Evolutionary conservation across 2,797 vertebrate species (phyloP), one percentile per base, ranked within the genome.

Genomic region (Urocyon cinereoargenteus): DNA sequence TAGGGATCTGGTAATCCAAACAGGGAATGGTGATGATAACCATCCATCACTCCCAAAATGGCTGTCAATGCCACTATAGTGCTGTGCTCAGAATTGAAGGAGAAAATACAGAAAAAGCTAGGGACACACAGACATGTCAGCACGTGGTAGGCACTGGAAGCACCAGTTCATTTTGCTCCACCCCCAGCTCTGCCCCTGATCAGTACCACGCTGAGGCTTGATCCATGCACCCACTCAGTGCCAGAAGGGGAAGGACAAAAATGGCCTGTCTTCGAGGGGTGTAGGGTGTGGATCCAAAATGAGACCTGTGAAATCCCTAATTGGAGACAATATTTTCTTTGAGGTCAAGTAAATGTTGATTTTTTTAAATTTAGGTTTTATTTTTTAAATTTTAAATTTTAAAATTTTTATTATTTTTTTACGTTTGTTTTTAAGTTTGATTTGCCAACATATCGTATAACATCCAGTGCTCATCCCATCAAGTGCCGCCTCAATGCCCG

Each of bases 141-240:
- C n/a, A n/a, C n/a, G 1, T 2, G 11, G 49, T 2, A 57, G 59
- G 28, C 88, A 14, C 34, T 62, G 78, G 55, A 1, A 11, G 6
- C 45, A 24, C 8, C 1, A 1, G 6, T 40, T 68, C 26, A 19
- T 31, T 36, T 9, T 28, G 16, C 70, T n/a, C 24, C 36, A 2
- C 6, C 34, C 26, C n/a, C 53, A 26, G 21, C 55, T 66, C 70
- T 53, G 26, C 15, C 6, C 3, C 13, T 40, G n/a, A 34, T 86
- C 31, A 11, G 31, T 1, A 34, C 2, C 1, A 16, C 4, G 10
- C 15, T 0, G 22, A 64, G 19, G 10, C 31, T 51, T 68, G 14
- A 64, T 34, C 53, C 10, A 36, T 24, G n/a, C 26, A 21, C 19
- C 26, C 13, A n/a, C 2, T 4, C 21, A 19, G 31, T 10, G 12